Evolutionary conservation across 2,888 invertebrate genomes (phyloP).

Genomic region (Plebejus anna): DNA sequence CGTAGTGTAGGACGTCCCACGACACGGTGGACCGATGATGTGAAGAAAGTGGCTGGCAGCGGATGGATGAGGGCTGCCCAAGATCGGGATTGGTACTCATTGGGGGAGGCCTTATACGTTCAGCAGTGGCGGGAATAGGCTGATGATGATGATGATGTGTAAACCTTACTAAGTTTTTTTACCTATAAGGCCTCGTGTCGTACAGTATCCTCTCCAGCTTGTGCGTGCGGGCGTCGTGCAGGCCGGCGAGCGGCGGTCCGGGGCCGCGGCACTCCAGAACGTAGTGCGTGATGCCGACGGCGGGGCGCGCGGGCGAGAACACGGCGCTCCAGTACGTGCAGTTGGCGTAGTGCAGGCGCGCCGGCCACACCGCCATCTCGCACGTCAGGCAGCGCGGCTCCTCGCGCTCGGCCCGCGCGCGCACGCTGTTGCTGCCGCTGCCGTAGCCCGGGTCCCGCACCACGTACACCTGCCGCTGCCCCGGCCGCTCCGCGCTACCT

Average conservation of each 20-base stretch:
- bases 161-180: slow-evolving; percentile 32
- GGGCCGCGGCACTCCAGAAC: slow-evolving; percentile 96
- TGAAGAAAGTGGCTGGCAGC: too few species aligned
- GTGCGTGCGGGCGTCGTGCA: slow-evolving; percentile 87
- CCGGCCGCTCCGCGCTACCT: slow-evolving; percentile 91
- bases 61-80: too few species aligned
- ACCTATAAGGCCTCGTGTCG: slow-evolving; percentile 85
- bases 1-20: too few species aligned
- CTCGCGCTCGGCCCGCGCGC: slow-evolving; percentile 76
- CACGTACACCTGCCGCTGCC: slow-evolving; percentile 93
- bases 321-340: slow-evolving; percentile 92
- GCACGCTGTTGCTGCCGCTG: slow-evolving; percentile 71
- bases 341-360: slow-evolving; percentile 89
- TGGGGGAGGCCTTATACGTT: too few species aligned
- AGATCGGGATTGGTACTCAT: too few species aligned
- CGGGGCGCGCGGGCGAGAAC: slow-evolving; percentile 79
- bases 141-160: too few species aligned
- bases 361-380: slow-evolving; percentile 89
- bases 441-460: slow-evolving; percentile 88
- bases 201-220: slow-evolving; percentile 88
- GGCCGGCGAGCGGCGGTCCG: slow-evolving; percentile 90
- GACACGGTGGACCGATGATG: too few species aligned
- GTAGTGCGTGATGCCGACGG: slow-evolving; percentile 80
- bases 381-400: slow-evolving; percentile 94
- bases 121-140: too few species aligned